Evolutionary conservation across 2,113 vertebrate species (phyloP), one percentile per base, ranked within the genome.

Genomic region (Bubalus kerabau): DNA sequence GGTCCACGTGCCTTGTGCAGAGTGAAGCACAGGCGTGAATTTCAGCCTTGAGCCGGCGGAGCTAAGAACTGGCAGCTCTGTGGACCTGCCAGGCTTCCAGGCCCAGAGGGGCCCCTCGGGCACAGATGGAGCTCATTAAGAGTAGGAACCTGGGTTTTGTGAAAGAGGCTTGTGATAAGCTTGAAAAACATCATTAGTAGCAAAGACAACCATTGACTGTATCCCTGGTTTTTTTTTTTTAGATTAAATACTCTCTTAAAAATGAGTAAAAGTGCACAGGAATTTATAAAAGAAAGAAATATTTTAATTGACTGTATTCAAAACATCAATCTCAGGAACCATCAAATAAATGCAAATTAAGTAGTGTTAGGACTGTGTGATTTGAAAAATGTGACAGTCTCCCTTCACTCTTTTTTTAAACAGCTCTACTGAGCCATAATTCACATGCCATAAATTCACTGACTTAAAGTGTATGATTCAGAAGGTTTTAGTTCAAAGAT

Each of bases 41-140:
- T 32, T n/a, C 23, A 11, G 76, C 40, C 16, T 0, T 0, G 6
- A 3, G 54, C 14, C 6, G 2, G 3, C 4, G 24, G 23, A 52
- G 32, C 5, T 54, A 11, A 36, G 2, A 24, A 2, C 90, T 1
- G 74, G 80, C 57, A 14, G 15, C 46, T 28, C 56, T 6, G 28
- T 30, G 30, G 48, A 21, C 3, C 46, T 16, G 80, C 19, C 48
- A 21, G 81, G 50, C 12, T 2, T 21, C 81, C 19, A 15, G 50
- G 81, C 32, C 30, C 32, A 36, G 50, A 56, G 50, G 24, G 50
- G 32, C 19, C 10, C n/a, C 15, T n/a, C 1, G 10, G 26, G 15
- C 4, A 7, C 57, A 12, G 78, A 2, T 5, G 11, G 12, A n/a
- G 7, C 32, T 23, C 48, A 13, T 82, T 82, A 15, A 88, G 46